Evolutionary conservation across 2,888 invertebrate species (phyloP).

Genomic region (Apoda limacodes): DNA sequence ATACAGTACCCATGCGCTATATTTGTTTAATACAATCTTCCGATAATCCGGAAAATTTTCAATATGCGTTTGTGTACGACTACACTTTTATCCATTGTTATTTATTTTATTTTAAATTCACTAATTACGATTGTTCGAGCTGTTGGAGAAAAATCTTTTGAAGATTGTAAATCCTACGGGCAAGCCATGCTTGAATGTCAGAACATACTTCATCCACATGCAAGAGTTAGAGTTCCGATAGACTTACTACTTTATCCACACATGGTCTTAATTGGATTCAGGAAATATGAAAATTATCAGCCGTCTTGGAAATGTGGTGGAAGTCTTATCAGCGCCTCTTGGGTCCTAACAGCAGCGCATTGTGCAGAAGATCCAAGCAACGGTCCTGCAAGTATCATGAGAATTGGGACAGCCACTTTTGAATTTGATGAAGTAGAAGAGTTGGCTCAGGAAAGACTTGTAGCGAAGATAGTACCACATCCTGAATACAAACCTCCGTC

Average conservation of each 20-base stretch:
- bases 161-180: conserved; percentile 47
- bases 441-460: conserved; percentile 58
- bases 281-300: conserved; percentile 16
- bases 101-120: too few species aligned
- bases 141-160: conserved; percentile 44
- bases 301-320: conserved; percentile 59
- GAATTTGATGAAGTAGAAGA: conserved; percentile 58
- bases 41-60: too few species aligned
- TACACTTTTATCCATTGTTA: too few species aligned
- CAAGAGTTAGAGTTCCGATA: conserved; percentile 48
- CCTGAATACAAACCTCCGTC: conserved; percentile 68
- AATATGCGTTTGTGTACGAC: too few species aligned
- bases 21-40: too few species aligned
- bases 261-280: conserved; percentile 68
- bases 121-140: too few species aligned
- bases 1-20: too few species aligned
- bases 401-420: conserved; percentile 67
- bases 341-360: conserved; percentile 61
- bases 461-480: conserved; percentile 58
- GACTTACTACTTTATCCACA: conserved; percentile 71
- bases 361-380: conserved; percentile 47
- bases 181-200: conserved; percentile 53
- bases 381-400: conserved; percentile 60
- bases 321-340: conserved; percentile 43
- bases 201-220: conserved; percentile 40